Evolutionary conservation across 2,888 invertebrate genomes (phyloP).

Genomic region (Macroteleia sp.): DNA sequence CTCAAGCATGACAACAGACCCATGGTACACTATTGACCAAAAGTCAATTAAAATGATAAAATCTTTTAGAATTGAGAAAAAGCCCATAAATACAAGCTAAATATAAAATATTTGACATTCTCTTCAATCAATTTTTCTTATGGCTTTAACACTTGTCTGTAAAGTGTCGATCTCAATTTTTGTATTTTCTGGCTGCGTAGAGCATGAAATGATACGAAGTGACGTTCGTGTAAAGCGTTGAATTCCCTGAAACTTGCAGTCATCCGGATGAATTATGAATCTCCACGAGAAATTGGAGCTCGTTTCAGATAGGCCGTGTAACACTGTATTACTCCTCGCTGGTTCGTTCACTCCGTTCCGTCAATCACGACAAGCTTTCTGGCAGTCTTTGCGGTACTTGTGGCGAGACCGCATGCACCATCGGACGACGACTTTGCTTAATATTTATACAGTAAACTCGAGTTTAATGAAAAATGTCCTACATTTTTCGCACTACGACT

Average conservation of each 20-base stretch:
- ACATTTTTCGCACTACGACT: constrained; percentile 17
- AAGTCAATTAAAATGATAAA: no score
- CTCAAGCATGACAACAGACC: no score
- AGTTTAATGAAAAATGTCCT: constrained; percentile 37
- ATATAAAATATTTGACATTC: no score
- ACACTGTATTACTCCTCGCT: constrained; percentile 60
- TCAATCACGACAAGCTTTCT: constrained; percentile 65
- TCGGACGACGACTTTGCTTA: constrained; percentile 40
- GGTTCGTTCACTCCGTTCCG: constrained; percentile 47
- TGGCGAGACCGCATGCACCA: constrained; percentile 42
- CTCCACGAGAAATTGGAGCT: constrained; percentile 57
- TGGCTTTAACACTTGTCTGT: no score
- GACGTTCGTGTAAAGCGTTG: constrained; percentile 38
- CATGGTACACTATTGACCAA: no score
- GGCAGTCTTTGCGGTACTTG: constrained; percentile 59
- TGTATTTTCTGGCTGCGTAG: no score
- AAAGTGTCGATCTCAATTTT: no score
- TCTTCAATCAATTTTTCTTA: no score
- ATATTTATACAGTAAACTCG: constrained; percentile 45
- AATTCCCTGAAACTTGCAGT: constrained; percentile 34
- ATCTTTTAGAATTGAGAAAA: no score
- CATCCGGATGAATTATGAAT: constrained; percentile 55
- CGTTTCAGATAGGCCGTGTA: constrained; percentile 56
- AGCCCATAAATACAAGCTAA: no score
- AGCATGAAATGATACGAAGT: constrained; percentile 10